These are phyloP conservation scores for Sitophilus oryzae DNA, from an alignment of 1,140 invertebrate species.

Conservation along the genomic window DNA sequence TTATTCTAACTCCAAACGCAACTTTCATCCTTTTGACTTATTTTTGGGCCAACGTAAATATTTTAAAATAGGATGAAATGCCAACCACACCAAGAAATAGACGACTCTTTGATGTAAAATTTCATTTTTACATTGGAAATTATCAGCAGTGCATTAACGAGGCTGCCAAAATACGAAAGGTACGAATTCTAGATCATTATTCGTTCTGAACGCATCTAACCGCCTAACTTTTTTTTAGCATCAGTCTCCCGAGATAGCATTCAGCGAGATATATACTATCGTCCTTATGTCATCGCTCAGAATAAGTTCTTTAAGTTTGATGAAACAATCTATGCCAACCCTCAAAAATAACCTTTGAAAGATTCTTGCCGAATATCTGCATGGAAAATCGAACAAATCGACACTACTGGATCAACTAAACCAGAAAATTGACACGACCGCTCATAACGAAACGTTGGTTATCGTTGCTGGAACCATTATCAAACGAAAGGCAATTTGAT, in stretches of 20 bases:
- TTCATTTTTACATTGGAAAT: constrained; percentile 90
- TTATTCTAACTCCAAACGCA: too few relatives aligned
- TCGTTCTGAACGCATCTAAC: constrained; percentile 51
- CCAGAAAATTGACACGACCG: constrained; percentile 53
- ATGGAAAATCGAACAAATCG: constrained; percentile 50
- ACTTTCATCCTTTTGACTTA: too few relatives aligned
- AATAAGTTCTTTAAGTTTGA: constrained; percentile 85
- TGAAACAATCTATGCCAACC: constrained; percentile 70
- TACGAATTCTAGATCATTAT: constrained; percentile 48
- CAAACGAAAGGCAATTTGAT: constrained; percentile 86
- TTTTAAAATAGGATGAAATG: constrained; percentile 30
- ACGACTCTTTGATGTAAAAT: constrained; percentile 92
- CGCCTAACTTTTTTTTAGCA: constrained; percentile 86
- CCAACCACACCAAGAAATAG: constrained; percentile 58
- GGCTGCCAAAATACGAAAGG: constrained; percentile 78
- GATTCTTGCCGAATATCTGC: constrained; percentile 80
- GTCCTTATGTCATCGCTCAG: constrained; percentile 90
- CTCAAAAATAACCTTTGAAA: constrained; percentile 70
- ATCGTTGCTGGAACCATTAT: constrained; percentile 89
- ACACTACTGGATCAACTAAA: constrained; percentile 56
- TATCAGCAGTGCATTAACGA: constrained; percentile 95
- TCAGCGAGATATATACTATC: constrained; percentile 83
- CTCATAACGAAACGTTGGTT: constrained; percentile 72
- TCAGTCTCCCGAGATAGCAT: constrained; percentile 62
- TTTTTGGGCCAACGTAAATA: constrained; percentile 17